These are phyloP conservation scores for Heliconius sara DNA, from an alignment of 2,888 invertebrate genomes.

Conservation along the genomic window DNA sequence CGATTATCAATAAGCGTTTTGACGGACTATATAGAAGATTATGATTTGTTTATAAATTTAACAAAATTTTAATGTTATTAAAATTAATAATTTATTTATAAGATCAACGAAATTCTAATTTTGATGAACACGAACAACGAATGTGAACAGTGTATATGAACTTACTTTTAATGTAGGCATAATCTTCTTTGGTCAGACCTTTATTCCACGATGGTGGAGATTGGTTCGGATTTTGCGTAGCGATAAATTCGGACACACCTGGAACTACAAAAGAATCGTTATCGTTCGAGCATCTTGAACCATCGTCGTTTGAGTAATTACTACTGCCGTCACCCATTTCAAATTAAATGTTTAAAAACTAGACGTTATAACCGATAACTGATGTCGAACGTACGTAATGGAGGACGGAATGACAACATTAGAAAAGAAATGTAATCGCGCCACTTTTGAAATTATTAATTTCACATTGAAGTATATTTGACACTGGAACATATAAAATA, in stretches of 20 bases:
- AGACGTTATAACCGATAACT: constrained; percentile 71
- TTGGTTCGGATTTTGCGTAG: constrained; percentile 83
- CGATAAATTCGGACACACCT: constrained; percentile 93
- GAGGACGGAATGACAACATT: constrained; percentile 72
- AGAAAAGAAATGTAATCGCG: constrained; percentile 65
- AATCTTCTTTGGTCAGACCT: constrained; percentile 89
- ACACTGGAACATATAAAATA: constrained; percentile 24
- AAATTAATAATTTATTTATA: no score
- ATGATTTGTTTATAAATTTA: no score
- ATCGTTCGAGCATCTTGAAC: constrained; percentile 66
- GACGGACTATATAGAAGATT: no score
- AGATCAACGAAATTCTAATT: background rate
- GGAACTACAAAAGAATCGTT: constrained; percentile 88
- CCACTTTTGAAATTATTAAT: constrained; percentile 69
- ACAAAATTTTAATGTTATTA: no score
- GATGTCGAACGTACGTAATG: constrained; percentile 57
- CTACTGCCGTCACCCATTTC: constrained; percentile 66
- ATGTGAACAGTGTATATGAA: constrained; percentile 49
- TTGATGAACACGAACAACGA: no score
- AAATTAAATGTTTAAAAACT: constrained; percentile 67
- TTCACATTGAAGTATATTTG: constrained; percentile 33
- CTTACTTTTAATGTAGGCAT: constrained; percentile 91
- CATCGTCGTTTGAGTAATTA: constrained; percentile 62
- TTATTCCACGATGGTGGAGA: constrained; percentile 87
- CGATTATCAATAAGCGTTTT: no score